Evolutionary conservation across 2,888 invertebrate genomes (phyloP).

Genomic region (Phengaris alcon): DNA sequence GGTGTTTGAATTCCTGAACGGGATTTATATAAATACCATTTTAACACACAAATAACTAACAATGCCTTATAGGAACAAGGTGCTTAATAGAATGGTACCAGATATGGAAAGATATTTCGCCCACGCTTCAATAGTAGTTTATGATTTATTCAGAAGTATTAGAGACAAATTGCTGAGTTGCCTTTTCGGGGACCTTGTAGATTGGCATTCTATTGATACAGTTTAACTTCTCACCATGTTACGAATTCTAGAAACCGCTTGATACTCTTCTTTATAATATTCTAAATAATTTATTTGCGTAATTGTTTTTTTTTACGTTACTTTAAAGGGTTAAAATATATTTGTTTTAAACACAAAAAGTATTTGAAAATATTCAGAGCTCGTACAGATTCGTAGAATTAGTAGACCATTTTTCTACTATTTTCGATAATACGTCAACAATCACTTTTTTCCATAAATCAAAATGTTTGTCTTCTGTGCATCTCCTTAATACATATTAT

Average conservation of each 20-base stretch:
- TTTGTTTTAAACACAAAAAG: no score
- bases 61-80: constrained; percentile 51
- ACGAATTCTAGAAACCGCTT: background rate
- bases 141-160: constrained; percentile 71
- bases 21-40: constrained; percentile 43
- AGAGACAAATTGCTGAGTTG: constrained; percentile 49
- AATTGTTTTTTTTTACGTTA: no score
- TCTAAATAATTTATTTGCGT: no score
- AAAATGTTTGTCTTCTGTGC: no score
- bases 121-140: constrained; percentile 62
- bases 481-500: no score
- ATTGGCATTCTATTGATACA: constrained; percentile 20
- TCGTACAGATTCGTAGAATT: no score
- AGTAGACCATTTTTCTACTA: no score
- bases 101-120: constrained; percentile 60
- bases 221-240: background rate
- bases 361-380: no score
- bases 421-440: no score
- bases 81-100: constrained; percentile 51
- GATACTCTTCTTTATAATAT: no score
- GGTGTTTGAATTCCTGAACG: constrained; percentile 63
- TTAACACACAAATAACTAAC: constrained; percentile 43
- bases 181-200: constrained; percentile 28
- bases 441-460: no score
- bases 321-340: no score